phyloP scores from a whole-genome alignment of 1,140 invertebrate genomes.

The Wiebesia pumilae region DNA sequence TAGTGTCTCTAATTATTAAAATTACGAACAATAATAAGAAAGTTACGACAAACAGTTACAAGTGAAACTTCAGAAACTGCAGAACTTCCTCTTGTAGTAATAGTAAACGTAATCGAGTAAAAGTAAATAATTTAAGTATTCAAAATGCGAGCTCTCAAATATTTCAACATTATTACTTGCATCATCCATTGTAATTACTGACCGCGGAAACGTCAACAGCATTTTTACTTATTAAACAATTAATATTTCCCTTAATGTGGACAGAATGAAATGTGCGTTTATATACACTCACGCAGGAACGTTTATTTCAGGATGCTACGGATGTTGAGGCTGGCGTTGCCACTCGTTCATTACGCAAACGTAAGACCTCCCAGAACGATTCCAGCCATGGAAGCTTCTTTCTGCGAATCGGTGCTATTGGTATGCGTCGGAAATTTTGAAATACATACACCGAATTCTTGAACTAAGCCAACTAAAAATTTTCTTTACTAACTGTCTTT shows the following conservation, averaged over 20 bases:
- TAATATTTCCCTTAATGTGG: not conserved
- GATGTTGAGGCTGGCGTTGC: conserved; percentile 84
- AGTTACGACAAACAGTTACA: not conserved
- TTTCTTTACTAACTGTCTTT: not conserved
- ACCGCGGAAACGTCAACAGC: not conserved
- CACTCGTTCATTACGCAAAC: conserved; percentile 81
- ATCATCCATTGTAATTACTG: not conserved
- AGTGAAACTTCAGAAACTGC: too few species aligned
- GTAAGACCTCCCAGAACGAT: conserved; percentile 94
- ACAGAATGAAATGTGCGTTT: not conserved
- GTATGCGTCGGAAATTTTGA: conserved; percentile 75
- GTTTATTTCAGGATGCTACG: conserved; percentile 72
- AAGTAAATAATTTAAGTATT: too few species aligned
- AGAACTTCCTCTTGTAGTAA: too few species aligned
- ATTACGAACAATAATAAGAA: not conserved
- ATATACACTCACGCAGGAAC: not conserved
- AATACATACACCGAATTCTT: not conserved
- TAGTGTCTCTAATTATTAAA: not conserved
- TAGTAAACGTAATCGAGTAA: too few species aligned
- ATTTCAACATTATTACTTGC: too few species aligned
- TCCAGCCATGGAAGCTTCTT: conserved; percentile 97
- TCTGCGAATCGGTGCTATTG: conserved; percentile 94
- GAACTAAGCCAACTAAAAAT: not conserved
- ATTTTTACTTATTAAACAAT: not conserved
- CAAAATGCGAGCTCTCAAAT: too few species aligned